Evolutionary conservation across 2,113 vertebrate genomes (phyloP).

Genomic region (Nesogale talazaci): DNA sequence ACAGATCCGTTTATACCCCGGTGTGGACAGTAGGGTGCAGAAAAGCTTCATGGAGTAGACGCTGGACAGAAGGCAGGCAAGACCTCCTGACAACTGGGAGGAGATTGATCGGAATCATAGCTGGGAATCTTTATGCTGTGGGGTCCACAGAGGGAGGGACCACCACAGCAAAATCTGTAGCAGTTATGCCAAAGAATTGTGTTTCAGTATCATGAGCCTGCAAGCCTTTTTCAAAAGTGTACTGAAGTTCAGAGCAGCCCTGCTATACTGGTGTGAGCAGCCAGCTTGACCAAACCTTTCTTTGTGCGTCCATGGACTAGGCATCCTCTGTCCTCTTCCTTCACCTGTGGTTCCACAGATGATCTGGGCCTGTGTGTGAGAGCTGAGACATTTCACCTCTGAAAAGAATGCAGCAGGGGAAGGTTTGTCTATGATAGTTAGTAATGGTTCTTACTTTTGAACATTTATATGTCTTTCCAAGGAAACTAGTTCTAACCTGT

Average conservation of each 20-base stretch:
- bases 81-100: neutral
- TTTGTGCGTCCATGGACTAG: neutral
- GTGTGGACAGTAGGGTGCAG: conserved; percentile 54
- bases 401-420: neutral
- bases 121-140: neutral
- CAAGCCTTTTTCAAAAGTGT: neutral
- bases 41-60: neutral
- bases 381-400: neutral
- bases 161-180: neutral
- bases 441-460: neutral
- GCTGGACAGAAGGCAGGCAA: neutral
- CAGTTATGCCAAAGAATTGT: neutral
- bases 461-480: neutral
- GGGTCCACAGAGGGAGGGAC: neutral
- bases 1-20: neutral
- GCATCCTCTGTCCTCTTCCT: neutral
- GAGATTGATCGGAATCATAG: neutral
- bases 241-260: neutral
- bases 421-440: neutral
- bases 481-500: neutral
- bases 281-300: neutral
- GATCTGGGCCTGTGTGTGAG: conserved; percentile 6
- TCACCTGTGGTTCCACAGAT: neutral
- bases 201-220: neutral
- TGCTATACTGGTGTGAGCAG: neutral